Evolutionary conservation across 2,113 vertebrate genomes (phyloP), one percentile per base, ranked within the genome.

Genomic region (Myiozetetes cayanensis): DNA sequence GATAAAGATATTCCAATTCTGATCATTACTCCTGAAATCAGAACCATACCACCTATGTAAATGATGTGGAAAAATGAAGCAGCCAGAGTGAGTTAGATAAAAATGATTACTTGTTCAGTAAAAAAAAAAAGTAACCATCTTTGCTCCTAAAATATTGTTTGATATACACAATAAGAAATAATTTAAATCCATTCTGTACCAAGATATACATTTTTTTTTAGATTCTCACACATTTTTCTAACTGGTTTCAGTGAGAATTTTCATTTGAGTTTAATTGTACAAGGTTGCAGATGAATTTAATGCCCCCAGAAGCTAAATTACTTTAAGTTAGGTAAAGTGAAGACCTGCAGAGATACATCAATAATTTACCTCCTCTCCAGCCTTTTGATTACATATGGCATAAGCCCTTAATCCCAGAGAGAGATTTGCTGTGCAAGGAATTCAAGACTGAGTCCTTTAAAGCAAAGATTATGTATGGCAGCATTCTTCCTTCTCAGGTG

Each of bases 401-500:
- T 18, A 55, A 71, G 19, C 43, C 25, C 39, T 14, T 11, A 33
- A 49, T 47, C 50, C 19, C 24, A 78, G 49, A 19, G 20, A 71
- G 70, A 79, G 24, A 12, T 76, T 43, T 1, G 14, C 52, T 25
- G 22, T 41, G 35, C 25, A 50, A 47, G 28, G 55, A 68, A 37
- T 47, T 50, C 35, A 30, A 24, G 33, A 16, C 50, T 43, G 41
- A 84, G 35, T 35, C 27, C 37, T 67, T 82, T 39, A 52, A 96
- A 96, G 93, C 78, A 93, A 83, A 35, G 58, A 73, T 94, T 91
- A 43, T 56, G 59, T 56, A 77, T 87, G 76, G 85, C 92, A 61
- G 70, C 79, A 35, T 68, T 90, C 92, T 93, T 89, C 74, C 87
- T 92, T 27, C 21, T 96, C 90, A 97, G 47, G 79, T 92, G 46